These are phyloP conservation scores for Xestia rhomboidea DNA, from an alignment of 2,888 invertebrate genomes.

Conservation along the genomic window DNA sequence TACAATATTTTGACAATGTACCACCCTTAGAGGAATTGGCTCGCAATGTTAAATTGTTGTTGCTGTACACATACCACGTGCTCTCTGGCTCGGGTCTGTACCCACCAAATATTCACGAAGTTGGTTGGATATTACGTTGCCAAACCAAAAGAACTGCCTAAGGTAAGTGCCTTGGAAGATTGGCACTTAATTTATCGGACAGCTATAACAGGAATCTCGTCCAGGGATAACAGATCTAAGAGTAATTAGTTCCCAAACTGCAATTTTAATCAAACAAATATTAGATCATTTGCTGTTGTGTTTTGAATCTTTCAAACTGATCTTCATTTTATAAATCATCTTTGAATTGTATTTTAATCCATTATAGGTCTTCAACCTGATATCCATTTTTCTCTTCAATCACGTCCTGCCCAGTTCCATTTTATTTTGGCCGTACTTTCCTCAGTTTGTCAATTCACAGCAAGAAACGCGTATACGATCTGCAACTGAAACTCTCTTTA, in stretches of 20 bases:
- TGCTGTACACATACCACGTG: constrained; percentile 91
- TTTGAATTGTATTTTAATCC: background rate
- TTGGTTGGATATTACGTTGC: constrained; percentile 90
- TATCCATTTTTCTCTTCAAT: background rate
- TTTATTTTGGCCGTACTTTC: background rate
- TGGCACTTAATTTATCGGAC: background rate
- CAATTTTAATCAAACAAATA: background rate
- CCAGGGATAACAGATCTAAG: background rate
- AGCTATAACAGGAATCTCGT: background rate
- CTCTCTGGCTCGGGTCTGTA: constrained; percentile 88
- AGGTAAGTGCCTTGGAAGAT: constrained; percentile 66
- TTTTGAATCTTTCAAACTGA: too few species aligned
- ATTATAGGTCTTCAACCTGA: background rate
- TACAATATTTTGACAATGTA: constrained; percentile 84
- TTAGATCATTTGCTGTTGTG: background rate
- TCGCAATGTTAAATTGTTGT: constrained; percentile 86
- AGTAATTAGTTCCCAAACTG: background rate
- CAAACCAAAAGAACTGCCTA: constrained; percentile 81
- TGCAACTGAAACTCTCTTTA: background rate
- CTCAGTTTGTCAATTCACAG: background rate
- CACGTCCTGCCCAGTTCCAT: background rate
- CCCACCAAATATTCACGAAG: constrained; percentile 90
- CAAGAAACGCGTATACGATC: background rate
- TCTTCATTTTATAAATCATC: background rate
- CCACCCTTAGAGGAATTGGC: constrained; percentile 89